phyloP scores from a whole-genome alignment of 2,888 invertebrate genomes.

The Vesta saturnalis region DNA sequence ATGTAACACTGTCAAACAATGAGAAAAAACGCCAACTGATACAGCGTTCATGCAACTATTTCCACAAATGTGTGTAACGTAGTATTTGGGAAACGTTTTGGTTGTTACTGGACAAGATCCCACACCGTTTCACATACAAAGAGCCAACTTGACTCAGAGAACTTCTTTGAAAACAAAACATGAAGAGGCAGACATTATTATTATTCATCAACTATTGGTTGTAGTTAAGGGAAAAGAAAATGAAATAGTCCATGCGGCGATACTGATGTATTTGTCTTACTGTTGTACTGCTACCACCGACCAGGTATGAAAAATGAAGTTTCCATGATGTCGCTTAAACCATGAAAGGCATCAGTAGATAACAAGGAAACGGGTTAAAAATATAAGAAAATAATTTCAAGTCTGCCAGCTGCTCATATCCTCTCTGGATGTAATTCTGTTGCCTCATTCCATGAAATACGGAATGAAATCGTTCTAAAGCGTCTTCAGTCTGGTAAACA shows the following conservation, averaged over 20 bases:
- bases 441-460: too few species aligned
- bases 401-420: neutral
- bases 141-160: neutral
- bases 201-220: too few species aligned
- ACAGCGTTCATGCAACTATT: neutral
- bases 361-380: neutral
- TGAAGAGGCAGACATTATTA: too few species aligned
- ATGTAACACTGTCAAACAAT: too few species aligned
- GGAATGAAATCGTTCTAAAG: neutral
- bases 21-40: neutral
- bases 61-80: neutral
- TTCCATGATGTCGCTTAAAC: neutral
- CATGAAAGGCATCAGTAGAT: neutral
- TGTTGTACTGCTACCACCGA: too few species aligned
- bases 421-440: neutral
- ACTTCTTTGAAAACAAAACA: neutral
- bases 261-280: too few species aligned
- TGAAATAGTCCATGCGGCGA: too few species aligned
- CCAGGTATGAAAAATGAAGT: neutral
- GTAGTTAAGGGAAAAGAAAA: too few species aligned
- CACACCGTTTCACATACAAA: neutral
- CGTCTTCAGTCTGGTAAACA: neutral
- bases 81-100: neutral
- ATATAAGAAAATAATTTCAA: neutral
- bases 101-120: neutral